These are phyloP conservation scores for Furnarius figulus DNA, from an alignment of 2,113 vertebrate genomes.

Conservation along the genomic window DNA sequence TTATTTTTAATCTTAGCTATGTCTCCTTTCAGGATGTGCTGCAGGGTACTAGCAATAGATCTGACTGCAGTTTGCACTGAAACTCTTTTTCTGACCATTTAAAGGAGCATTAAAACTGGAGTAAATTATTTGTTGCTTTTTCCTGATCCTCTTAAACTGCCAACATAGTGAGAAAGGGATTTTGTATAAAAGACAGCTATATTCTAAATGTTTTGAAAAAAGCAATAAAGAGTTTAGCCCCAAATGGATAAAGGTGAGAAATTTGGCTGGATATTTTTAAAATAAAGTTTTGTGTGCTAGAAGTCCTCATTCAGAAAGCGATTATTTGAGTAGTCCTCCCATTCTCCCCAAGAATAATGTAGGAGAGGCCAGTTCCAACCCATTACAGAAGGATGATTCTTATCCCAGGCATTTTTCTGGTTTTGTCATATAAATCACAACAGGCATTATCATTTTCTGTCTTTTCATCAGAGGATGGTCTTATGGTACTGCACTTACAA, in stretches of 20 bases:
- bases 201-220: neutral
- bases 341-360: neutral
- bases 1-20: slow-evolving; percentile 46
- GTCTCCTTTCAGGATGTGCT: neutral
- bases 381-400: neutral
- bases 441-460: neutral
- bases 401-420: neutral
- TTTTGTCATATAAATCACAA: neutral
- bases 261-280: neutral
- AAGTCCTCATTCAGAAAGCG: neutral
- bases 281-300: neutral
- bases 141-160: neutral
- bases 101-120: slow-evolving; percentile 4
- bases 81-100: slow-evolving; percentile 17
- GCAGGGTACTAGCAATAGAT: slow-evolving; percentile 7
- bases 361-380: neutral
- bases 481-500: neutral
- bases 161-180: neutral
- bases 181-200: neutral
- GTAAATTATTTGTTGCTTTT: slow-evolving; percentile 36
- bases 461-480: neutral
- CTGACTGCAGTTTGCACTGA: neutral
- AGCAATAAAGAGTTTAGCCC: neutral
- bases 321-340: neutral
- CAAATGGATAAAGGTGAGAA: neutral